Conservation (phyloP, 1,140 invertebrate genomes). For the Apis dorsata region DNA sequence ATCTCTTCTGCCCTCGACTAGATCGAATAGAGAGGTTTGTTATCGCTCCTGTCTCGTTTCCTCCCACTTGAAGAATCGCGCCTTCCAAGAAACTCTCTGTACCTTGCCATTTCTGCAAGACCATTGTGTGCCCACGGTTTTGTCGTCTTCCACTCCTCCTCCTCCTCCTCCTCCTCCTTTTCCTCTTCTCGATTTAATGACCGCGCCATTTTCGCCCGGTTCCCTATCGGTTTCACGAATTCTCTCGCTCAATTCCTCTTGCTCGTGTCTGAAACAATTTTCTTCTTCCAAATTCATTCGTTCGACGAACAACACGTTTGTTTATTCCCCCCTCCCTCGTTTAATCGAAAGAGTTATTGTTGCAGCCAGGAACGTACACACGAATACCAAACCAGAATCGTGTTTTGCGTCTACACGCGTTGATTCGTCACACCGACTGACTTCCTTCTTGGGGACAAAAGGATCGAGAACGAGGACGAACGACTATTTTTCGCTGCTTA, state of each 20-base stretch:
- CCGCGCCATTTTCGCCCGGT: background rate
- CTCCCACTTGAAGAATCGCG: conserved; percentile 36
- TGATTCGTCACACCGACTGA: background rate
- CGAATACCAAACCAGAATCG: background rate
- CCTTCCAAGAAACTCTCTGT: conserved; percentile 4
- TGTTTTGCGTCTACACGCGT: background rate
- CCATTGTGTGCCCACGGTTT: conserved; percentile 55
- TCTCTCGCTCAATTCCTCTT: background rate
- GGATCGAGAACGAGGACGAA: background rate
- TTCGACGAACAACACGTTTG: background rate
- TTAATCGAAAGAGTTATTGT: background rate
- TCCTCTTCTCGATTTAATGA: conserved; percentile 49
- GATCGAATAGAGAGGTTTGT: conserved; percentile 61
- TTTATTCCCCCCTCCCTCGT: background rate
- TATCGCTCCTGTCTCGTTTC: conserved; percentile 48
- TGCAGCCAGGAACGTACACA: no score
- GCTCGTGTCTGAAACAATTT: background rate
- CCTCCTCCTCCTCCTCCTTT: background rate
- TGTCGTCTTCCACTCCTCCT: conserved; percentile 41
- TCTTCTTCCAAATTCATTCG: background rate
- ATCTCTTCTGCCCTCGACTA: conserved; percentile 22
- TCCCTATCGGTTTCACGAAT: background rate
- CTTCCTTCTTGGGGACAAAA: background rate
- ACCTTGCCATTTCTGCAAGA: conserved; percentile 20
- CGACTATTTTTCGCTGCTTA: background rate